Evolutionary conservation across 1,140 invertebrate species (phyloP).

Genomic region (Danaus melanippus): DNA sequence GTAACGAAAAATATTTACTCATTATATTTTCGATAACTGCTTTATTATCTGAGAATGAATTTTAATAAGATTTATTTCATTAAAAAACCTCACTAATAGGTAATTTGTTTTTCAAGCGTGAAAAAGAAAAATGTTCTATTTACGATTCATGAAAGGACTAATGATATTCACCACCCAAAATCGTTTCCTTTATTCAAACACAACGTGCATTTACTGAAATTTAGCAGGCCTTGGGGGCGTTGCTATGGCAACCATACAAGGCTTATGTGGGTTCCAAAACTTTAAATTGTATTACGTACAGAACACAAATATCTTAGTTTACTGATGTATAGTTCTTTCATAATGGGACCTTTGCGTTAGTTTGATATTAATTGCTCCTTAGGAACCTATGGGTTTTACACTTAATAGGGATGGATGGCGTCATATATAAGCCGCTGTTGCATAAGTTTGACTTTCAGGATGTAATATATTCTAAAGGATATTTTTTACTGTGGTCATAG

Average conservation of each 20-base stretch:
- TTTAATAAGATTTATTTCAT: slow-evolving; percentile 1
- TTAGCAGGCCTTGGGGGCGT: slow-evolving; percentile 49
- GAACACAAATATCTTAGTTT: slow-evolving; percentile 42
- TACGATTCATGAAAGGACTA: slow-evolving; percentile 26
- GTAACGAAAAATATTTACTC: no score
- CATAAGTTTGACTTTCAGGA: no score
- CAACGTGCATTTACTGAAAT: slow-evolving; percentile 51
- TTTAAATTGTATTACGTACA: slow-evolving; percentile 66
- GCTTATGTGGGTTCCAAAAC: slow-evolving; percentile 65
- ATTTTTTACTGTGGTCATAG: no score
- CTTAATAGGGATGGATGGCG: no score
- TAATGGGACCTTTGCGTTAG: slow-evolving; percentile 5
- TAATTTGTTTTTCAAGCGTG: neutral
- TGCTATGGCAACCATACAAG: slow-evolving; percentile 60
- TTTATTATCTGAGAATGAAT: neutral
- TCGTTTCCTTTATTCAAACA: slow-evolving; percentile 56
- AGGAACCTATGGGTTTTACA: no score
- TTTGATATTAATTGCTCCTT: slow-evolving; percentile 9
- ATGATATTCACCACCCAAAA: slow-evolving; percentile 67
- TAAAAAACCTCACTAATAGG: neutral
- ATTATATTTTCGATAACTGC: neutral
- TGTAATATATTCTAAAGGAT: no score
- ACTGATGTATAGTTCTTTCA: slow-evolving; percentile 12
- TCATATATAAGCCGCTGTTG: no score
- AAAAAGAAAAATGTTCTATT: slow-evolving; percentile 1